Evolutionary conservation across 2,888 invertebrate species (phyloP), one percentile per base, ranked within the genome.

Genomic region (Ceraclea dissimilis): DNA sequence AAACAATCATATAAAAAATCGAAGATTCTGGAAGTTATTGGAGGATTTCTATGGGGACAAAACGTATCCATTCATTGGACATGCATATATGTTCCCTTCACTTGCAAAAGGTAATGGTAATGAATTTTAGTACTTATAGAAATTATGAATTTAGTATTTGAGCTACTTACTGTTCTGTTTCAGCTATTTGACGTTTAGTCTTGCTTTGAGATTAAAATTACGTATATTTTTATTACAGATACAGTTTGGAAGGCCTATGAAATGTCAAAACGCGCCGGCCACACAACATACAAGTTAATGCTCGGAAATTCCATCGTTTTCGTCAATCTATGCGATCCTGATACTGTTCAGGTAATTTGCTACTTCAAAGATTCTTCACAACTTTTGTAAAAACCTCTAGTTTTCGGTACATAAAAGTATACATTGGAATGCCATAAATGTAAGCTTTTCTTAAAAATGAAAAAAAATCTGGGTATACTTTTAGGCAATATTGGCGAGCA

Each of bases 21-120:
- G 22, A 39, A 52, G 58, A 17, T 60, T 60, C 46, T 58, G 58
- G 58, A 47, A 44, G 43, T 20, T 58, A 13, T 17, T 60, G 16
- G 46, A 49, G 17, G 54, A 58, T 26, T 46, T 60, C 26, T 49
- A 49, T 19, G 58, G 58, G 11, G 49, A 44, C 6, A 49, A 56
- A 16, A 39, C 47, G 10, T 17, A 56, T 18, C 58, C 60, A 11
- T 18, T 60, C 6, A 22, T 60, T 10, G 58, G 60, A 43, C 56
- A 60, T 34, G 56, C 54, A 13, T 54, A 52, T 17, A 49, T 49
- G 44, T 50, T 60, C n/a, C 51, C 51, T 20, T 46, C 17, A 2
- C 34, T 33, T 31, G 43, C 60, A n/a, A 57, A 47, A 22, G 54
- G 57, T 57, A 49, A 49, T 19, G 8, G 8, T n/a, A 31, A 31